Base-by-base conservation (phyloP, 2,797 vertebrate genomes). In the Taenioides sp. region DNA sequence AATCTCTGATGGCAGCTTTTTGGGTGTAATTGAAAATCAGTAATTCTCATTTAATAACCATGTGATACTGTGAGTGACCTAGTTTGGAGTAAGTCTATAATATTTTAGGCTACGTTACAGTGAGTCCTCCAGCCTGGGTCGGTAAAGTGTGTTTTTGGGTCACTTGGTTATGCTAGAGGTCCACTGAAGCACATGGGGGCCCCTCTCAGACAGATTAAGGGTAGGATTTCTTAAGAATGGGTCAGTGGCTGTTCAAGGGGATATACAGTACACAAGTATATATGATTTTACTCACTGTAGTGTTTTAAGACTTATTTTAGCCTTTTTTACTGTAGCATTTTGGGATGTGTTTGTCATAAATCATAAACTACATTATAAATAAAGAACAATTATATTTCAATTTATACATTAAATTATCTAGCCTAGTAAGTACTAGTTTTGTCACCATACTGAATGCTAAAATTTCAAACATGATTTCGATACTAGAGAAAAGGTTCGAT, bases 71-170 rank as follows among this genome's bases (percentile, higher is more conserved):
- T 25, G 60, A 55, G 50, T 59, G 37, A 57, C 87, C 88, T 84
- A 87, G 63, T 89, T 92, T 76, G 20, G 59, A 71, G 52, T n/a
- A 43, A 72, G 60, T 66, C 67, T 52, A 69, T 72, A 69, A 72
- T 89, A 89, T 88, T 89, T 89, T 84, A 78, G 72, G 83, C 84
- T 72, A 1, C 18, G 82, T 84, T 73, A 11, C 60, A 34, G 60
- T 70, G 47, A 7, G 22, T 27, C 49, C 74, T 83, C 66, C 70
- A 66, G 69, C 72, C 69, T 5, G 75, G 78, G 61, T 66, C 73
- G 74, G 59, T 66, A 72, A 91, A 89, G 77, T 90, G 86, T 89
- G 85, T 90, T 92, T 91, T 75, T 89, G 86, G 88, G 86, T 92
- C 86, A 28, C 72, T 84, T 62, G 75, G 79, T 75, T 74, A 54